phyloP scores from a whole-genome alignment of 2,797 vertebrate genomes.

The Sphaeramia orbicularis region DNA sequence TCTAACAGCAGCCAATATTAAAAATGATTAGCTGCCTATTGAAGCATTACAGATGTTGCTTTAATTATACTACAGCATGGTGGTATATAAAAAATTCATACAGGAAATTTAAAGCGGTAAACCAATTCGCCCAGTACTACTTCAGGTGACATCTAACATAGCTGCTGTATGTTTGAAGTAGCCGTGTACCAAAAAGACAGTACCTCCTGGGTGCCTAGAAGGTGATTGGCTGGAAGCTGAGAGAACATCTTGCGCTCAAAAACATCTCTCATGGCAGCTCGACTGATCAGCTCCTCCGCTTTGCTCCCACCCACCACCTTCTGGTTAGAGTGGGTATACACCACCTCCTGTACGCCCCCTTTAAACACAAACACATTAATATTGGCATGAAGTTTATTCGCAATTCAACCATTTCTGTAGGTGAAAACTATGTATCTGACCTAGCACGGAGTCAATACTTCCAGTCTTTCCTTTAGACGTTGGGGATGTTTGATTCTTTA shows the following conservation, averaged over 20 bases:
- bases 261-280: constrained; percentile 90
- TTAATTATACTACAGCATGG: too few species aligned
- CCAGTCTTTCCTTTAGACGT: constrained; percentile 33
- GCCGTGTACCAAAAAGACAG: not conserved
- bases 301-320: constrained; percentile 94
- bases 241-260: constrained; percentile 92
- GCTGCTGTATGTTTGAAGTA: not conserved
- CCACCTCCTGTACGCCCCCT: constrained; percentile 91
- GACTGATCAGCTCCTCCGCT: constrained; percentile 92
- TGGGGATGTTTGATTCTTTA: constrained; percentile 34
- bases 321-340: constrained; percentile 95
- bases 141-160: not conserved
- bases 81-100: too few species aligned
- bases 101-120: too few species aligned
- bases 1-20: too few species aligned
- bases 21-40: too few species aligned
- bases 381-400: not conserved
- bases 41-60: too few species aligned
- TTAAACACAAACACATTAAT: constrained; percentile 23
- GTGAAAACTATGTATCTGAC: constrained; percentile 47
- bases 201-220: constrained; percentile 87
- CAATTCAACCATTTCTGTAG: not conserved
- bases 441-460: constrained; percentile 72
- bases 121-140: too few species aligned
- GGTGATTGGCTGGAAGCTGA: constrained; percentile 92